phyloP scores from a whole-genome alignment of 2,113 vertebrate species.

The Paraplagusia blochii region DNA sequence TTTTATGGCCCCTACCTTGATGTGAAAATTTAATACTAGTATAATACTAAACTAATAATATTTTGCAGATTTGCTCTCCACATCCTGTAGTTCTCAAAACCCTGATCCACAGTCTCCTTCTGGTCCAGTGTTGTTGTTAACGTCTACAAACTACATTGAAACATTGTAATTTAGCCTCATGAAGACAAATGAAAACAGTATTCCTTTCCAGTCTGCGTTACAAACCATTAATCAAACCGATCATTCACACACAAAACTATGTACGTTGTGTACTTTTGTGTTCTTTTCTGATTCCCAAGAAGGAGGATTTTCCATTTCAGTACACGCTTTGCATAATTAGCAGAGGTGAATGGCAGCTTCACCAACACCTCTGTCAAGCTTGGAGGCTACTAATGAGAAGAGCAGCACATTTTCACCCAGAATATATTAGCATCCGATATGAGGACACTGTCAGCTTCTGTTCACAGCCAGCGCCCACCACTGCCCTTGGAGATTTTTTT shows the following conservation, averaged over 20 bases:
- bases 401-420: constrained; percentile 51
- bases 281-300: constrained; percentile 27
- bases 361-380: constrained; percentile 54
- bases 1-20: no score
- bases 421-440: constrained; percentile 56
- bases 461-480: constrained; percentile 16
- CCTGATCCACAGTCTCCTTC: no score
- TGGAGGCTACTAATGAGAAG: constrained; percentile 53
- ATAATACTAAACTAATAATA: no score
- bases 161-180: not conserved
- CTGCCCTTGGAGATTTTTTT: constrained; percentile 1
- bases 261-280: not conserved
- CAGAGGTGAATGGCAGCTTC: constrained; percentile 48
- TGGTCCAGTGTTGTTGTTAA: no score
- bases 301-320: constrained; percentile 33
- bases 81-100: no score
- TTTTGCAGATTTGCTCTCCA: no score
- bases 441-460: constrained; percentile 29
- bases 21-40: no score
- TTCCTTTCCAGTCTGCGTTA: not conserved
- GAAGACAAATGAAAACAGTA: not conserved
- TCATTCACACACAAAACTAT: constrained; percentile 11
- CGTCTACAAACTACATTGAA: no score
- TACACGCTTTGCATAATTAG: constrained; percentile 49
- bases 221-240: constrained; percentile 20